Evolutionary conservation across 2,888 invertebrate genomes (phyloP).

Genomic region (Mechanitis mazaeus): DNA sequence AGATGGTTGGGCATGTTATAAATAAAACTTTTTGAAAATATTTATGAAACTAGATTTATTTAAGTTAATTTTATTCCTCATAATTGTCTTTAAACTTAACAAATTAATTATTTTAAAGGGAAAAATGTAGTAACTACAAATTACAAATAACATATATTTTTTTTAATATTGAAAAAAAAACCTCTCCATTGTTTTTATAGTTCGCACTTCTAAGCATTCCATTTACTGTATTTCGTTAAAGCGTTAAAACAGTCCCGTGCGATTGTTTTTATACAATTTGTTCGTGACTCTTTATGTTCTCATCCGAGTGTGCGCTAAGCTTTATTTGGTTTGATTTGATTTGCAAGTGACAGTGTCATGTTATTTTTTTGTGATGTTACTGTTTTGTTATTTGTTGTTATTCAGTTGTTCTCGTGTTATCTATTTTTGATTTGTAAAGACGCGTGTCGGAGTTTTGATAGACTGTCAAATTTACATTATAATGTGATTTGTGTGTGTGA

Average conservation of each 20-base stretch:
- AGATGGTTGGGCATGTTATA: not conserved
- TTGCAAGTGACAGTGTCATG: conserved; percentile 68
- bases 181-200: conserved; percentile 39
- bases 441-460: conserved; percentile 68
- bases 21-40: not conserved
- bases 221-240: conserved; percentile 71
- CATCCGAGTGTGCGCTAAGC: conserved; percentile 46
- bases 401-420: conserved; percentile 57
- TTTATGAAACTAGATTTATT: not conserved
- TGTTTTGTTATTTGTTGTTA: conserved; percentile 53
- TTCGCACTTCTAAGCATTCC: conserved; percentile 56
- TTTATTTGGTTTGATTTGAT: conserved; percentile 70
- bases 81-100: too few relatives aligned
- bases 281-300: conserved; percentile 55
- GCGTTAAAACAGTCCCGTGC: conserved; percentile 66
- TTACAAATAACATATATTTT: too few relatives aligned
- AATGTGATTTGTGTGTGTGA: conserved; percentile 56
- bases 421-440: conserved; percentile 50
- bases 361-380: conserved; percentile 53
- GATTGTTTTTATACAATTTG: conserved; percentile 75
- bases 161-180: not conserved
- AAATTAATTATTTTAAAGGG: too few relatives aligned
- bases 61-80: too few relatives aligned
- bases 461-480: conserved; percentile 72
- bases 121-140: too few relatives aligned